These are phyloP conservation scores for Dermatemys mawii DNA, from an alignment of 2,113 vertebrate genomes.

Conservation along the genomic window DNA sequence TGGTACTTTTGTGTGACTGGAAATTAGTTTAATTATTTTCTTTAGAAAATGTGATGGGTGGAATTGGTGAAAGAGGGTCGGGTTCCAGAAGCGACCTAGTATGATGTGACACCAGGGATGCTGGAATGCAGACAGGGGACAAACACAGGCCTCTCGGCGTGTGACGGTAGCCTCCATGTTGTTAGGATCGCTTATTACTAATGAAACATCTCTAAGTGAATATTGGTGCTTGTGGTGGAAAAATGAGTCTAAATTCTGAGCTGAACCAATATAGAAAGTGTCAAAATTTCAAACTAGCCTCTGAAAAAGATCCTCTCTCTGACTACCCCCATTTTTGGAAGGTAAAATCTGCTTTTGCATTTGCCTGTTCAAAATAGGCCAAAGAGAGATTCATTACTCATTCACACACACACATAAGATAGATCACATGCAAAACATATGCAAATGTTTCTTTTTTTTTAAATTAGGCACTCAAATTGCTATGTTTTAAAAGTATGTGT, in stretches of 20 bases:
- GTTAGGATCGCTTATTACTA: neutral
- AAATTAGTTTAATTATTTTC: neutral
- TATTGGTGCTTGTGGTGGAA: neutral
- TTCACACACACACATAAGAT: too few species aligned
- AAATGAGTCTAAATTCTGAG: constrained; percentile 6
- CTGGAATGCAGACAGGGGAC: neutral
- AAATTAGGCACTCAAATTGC: neutral
- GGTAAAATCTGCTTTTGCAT: neutral
- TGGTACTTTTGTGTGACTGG: neutral
- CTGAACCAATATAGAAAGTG: neutral
- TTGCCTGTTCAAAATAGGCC: neutral
- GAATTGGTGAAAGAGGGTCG: neutral
- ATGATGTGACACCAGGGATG: neutral
- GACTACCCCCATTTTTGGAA: neutral
- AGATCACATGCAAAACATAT: neutral
- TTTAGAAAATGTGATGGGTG: neutral
- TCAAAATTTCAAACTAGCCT: neutral
- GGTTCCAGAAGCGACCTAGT: rapidly evolving
- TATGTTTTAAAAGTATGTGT: neutral
- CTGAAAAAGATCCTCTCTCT: neutral
- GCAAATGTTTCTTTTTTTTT: neutral
- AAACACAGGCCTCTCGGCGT: neutral
- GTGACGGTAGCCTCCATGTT: neutral
- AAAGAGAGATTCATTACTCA: neutral
- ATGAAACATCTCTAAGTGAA: neutral